These are phyloP conservation scores for Recurvirostra avosetta DNA, from an alignment of 2,113 vertebrate genomes.

Conservation along the genomic window DNA sequence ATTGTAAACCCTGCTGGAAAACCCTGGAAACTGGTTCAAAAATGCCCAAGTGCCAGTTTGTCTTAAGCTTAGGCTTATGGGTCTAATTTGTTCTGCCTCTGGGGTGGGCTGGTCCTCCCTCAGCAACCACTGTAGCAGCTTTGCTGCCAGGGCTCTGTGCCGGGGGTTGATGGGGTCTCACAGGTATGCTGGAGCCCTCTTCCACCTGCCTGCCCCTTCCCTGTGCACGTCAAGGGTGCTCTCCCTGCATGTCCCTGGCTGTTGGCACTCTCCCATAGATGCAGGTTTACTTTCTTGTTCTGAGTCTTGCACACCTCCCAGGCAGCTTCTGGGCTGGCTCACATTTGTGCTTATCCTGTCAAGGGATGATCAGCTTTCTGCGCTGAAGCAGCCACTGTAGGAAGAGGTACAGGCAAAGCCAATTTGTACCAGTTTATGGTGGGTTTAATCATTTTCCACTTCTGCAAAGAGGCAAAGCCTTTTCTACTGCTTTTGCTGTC, in stretches of 20 bases:
- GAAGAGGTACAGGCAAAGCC: background rate
- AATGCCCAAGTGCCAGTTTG: background rate
- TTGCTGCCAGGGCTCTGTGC: background rate
- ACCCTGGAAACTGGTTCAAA: background rate
- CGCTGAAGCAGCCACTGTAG: constrained; percentile 20
- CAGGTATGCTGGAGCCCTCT: background rate
- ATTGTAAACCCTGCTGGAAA: background rate
- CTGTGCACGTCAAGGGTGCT: background rate
- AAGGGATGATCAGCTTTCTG: background rate
- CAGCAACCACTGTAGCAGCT: background rate
- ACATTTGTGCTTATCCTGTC: background rate
- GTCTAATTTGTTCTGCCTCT: background rate
- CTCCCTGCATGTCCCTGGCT: background rate
- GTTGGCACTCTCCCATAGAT: background rate
- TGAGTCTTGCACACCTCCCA: background rate
- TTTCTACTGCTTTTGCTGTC: constrained; percentile 48
- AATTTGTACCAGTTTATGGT: background rate
- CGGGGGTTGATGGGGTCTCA: background rate
- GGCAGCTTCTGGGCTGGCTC: background rate
- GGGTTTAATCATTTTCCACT: background rate
- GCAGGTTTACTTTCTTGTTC: background rate
- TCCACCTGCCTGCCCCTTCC: background rate
- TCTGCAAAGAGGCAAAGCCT: constrained; percentile 14
- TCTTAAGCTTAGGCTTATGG: background rate
- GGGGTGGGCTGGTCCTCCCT: background rate